Evolutionary conservation across 2,797 vertebrate genomes (phyloP), one percentile per base, ranked within the genome.

Genomic region (Cephalopachus bancanus): DNA sequence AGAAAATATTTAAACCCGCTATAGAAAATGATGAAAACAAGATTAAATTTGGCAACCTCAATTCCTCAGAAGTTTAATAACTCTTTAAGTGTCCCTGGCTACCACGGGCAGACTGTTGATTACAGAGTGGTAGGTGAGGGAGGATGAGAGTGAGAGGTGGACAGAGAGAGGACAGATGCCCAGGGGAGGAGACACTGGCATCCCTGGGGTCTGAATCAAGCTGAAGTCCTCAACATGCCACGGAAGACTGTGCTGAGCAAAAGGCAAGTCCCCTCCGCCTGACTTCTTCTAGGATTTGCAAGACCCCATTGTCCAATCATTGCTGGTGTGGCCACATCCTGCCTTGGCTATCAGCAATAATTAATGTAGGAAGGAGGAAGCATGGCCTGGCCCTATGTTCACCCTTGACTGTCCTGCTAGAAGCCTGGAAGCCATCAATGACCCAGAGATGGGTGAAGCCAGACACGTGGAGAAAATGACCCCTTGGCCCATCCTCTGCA

Each of bases 401-500:
- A 55, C 96, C 62, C 37, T n/a, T 62, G 3, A 10, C 16, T 87
- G 0, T 57, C 49, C 69, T 85, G 4, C 93, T 95, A 57, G 14
- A 94, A 89, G 59, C 94, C 79, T 95, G 60, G 19, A 94, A 89
- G 59, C 94, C 79, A 6, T 96, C 74, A 51, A 75, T 75, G 7
- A 69, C 78, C 37, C 30, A 17, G 72, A 74, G 51, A 84, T 64
- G 60, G 33, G 24, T 57, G 22, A 90, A 75, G 83, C 83, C 44
- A n/a, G 72, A 2, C 59, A 0, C 65, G 1, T 72, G 16, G 8
- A 33, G 62, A 85, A 92, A 10, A 28, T 62, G 84, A 71, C 62
- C 28, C 16, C 79, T 55, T 9, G 26, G 30, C n/a, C 51, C n/a
- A 2, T 44, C 22, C 37, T 67, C 15, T 7, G 2, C 59, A 15